phyloP scores from a whole-genome alignment of 2,888 invertebrate genomes.

The Spodoptera littoralis region DNA sequence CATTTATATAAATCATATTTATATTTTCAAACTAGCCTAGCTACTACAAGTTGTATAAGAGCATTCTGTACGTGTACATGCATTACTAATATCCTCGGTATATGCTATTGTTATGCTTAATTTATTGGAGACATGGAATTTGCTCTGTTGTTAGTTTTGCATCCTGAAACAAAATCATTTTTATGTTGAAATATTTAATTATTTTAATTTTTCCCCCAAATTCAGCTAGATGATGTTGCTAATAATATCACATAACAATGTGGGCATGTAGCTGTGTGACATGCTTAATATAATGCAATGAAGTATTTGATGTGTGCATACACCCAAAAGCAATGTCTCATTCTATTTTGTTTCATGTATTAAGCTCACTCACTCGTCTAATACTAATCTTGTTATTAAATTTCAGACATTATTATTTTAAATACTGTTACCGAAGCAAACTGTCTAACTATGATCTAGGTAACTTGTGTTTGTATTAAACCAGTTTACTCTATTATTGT shows the following conservation, averaged over 20 bases:
- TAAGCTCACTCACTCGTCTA: no score
- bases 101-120: conserved; percentile 47
- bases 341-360: no score
- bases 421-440: no score
- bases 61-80: conserved; percentile 63
- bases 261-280: conserved; percentile 22
- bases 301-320: not conserved
- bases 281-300: conserved; percentile 30
- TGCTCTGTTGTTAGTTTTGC: conserved; percentile 73
- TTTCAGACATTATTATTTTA: no score
- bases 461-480: no score
- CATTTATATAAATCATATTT: conserved; percentile 66
- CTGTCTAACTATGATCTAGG: no score
- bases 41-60: conserved; percentile 58
- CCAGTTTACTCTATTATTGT: no score
- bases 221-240: conserved; percentile 10
- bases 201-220: conserved; percentile 14
- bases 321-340: conserved; percentile 4
- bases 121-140: conserved; percentile 75
- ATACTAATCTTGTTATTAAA: no score
- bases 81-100: conserved; percentile 60
- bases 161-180: conserved; percentile 76
- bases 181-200: conserved; percentile 33
- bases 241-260: conserved; percentile 12
- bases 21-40: conserved; percentile 57